Base-by-base conservation (phyloP, 2,888 invertebrate species). In the Choristoneura rosaceana region DNA sequence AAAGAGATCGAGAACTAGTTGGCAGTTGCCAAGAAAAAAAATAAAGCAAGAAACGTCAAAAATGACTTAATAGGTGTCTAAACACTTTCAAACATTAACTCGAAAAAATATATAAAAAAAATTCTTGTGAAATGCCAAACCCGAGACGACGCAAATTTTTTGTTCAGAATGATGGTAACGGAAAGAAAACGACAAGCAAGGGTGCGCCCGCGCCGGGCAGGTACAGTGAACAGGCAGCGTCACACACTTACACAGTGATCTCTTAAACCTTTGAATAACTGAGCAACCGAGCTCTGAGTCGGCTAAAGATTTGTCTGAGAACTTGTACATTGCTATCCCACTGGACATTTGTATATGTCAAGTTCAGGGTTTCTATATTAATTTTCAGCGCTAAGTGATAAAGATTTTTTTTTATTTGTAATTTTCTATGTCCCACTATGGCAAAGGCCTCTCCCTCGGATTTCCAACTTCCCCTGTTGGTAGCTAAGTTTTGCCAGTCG, bases 131-230 rank as follows among this genome's bases (percentile, higher is more conserved):
- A 84, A 93, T 93, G 93, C 93, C 93, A 41, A 90, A 92, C 75
- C 82, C 90, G 67, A 87, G 92, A 78, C 89, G 92, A 68, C 84
- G 92, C 69, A 86, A 87, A 71, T 93, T 93, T 80, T 93, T 91
- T 2, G 91, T 91, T 14, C 87, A 92, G 77, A 89, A 88, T 79
- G 85, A 88, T 33, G 85, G 85, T 12, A 74, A 79, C 41, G 77
- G 77, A 41, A 81, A 84, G 67, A 81, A 83, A 34, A 12, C 34
- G 15, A 45, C 78, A 25, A 89, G 87, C 80, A 75, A 81, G 47
- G 87, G 87, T 78, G 88, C 81, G 76, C 80, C 78, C n/a, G 77
- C 80, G n/a, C 84, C 85, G 78, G 76, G 80, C 77, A 88, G 87
- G 92, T 91, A 86, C 66, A 43, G 17, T 41, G 2, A n/a, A 17